phyloP scores from a whole-genome alignment of 2,797 vertebrate genomes.

The Leucoraja ocellata region DNA sequence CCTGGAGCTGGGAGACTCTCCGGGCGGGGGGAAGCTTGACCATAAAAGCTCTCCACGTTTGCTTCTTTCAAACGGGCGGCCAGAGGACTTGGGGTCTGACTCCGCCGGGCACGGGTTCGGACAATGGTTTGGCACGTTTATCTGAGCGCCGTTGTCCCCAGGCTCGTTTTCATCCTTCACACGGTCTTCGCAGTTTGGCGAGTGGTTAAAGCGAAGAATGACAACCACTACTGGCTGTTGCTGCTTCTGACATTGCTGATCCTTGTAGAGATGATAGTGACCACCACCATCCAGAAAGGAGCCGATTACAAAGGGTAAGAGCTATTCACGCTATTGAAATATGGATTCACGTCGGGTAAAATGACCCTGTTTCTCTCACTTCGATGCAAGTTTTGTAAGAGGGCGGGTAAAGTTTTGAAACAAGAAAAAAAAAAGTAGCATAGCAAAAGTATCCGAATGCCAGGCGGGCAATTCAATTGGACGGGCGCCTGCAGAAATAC shows the following conservation, averaged over 20 bases:
- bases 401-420: no score
- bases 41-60: not conserved
- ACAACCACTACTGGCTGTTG: constrained; percentile 71
- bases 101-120: no score
- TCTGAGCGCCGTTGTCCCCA: constrained; percentile 16
- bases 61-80: not conserved
- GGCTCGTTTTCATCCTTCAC: not conserved
- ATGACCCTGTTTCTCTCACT: not conserved
- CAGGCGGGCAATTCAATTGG: not conserved
- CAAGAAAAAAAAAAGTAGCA: not conserved
- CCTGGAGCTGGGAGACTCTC: no score
- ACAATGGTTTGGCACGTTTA: not conserved
- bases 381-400: not conserved
- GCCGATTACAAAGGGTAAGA: constrained; percentile 88
- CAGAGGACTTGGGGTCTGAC: not conserved
- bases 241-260: constrained; percentile 73
- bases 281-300: constrained; percentile 72
- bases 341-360: not conserved
- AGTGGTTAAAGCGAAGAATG: constrained; percentile 44
- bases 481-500: not conserved
- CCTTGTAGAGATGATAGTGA: constrained; percentile 72
- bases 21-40: not conserved
- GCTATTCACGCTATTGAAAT: not conserved
- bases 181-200: not conserved
- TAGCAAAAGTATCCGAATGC: not conserved